Percentiles rank a stretch among this genome's conserved stretches.
phyloP scores from a whole-genome alignment of 2,113 vertebrate genomes.

The Mandrillus leucophaeus region DNA sequence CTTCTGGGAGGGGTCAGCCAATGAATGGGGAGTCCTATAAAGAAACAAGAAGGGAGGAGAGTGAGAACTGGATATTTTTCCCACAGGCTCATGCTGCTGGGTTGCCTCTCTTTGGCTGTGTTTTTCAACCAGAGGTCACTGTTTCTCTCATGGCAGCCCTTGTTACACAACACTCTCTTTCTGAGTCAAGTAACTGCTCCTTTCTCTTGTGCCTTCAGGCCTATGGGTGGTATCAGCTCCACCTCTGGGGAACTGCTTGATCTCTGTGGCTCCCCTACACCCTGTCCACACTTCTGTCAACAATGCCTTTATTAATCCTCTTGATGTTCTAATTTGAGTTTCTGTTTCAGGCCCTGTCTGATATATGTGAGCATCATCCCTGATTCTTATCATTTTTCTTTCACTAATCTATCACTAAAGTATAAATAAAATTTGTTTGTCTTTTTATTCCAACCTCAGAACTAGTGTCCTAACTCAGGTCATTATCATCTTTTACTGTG shows the following conservation, averaged over 20 bases:
- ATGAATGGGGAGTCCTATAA: not conserved
- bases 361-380: not conserved
- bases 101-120: not conserved
- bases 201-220: not conserved
- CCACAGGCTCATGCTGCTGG: not conserved
- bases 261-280: not conserved
- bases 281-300: not conserved
- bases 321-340: not conserved
- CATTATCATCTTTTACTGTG: not conserved
- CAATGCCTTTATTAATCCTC: not conserved
- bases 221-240: not conserved
- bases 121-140: not conserved
- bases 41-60: not conserved
- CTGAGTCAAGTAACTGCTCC: not conserved
- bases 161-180: not conserved
- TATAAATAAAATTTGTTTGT: not conserved
- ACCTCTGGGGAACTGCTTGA: not conserved
- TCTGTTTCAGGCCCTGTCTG: not conserved
- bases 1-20: not conserved
- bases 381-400: not conserved
- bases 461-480: not conserved
- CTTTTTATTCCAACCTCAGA: not conserved
- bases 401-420: not conserved
- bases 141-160: not conserved
- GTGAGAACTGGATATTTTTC: not conserved